Conservation (phyloP, 2,797 vertebrate species). For the Malacoraja senta region DNA sequence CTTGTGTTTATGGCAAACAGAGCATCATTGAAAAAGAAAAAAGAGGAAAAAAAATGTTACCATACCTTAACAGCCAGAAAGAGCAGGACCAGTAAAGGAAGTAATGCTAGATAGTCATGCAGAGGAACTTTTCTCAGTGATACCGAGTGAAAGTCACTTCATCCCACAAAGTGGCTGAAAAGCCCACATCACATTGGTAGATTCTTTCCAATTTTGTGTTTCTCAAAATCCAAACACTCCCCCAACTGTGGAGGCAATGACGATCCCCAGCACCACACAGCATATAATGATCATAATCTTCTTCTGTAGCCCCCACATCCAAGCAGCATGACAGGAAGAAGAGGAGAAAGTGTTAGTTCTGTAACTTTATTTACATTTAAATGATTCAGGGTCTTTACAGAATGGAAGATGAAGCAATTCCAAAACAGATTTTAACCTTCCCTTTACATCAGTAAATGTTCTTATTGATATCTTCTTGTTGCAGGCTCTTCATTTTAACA, state of each 20-base stretch:
- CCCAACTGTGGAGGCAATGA: constrained; percentile 40
- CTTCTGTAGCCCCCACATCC: constrained; percentile 43
- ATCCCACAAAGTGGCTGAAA: constrained; percentile 31
- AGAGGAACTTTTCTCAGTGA: constrained; percentile 32
- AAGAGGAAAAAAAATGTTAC: constrained; percentile 29
- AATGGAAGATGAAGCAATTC: constrained; percentile 2
- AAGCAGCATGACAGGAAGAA: constrained; percentile 50
- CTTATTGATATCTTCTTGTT: neutral
- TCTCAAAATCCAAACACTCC: constrained; percentile 35
- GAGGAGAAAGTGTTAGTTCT: constrained; percentile 43
- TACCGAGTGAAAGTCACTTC: constrained; percentile 32
- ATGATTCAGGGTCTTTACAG: constrained; percentile 9
- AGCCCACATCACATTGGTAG: constrained; percentile 35
- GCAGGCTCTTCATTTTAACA: neutral
- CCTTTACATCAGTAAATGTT: constrained; percentile 8
- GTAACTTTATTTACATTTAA: constrained; percentile 23
- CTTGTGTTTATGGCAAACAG: constrained; percentile 34
- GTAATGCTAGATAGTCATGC: constrained; percentile 35
- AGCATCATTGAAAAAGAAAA: constrained; percentile 18
- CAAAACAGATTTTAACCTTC: neutral
- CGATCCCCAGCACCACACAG: constrained; percentile 40
- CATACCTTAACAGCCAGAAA: constrained; percentile 37
- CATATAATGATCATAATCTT: constrained; percentile 40
- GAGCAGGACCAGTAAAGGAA: constrained; percentile 35
- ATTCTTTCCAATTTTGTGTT: constrained; percentile 35